Evolutionary conservation across 2,888 invertebrate genomes (phyloP).

Genomic region (Limenitis camilla): DNA sequence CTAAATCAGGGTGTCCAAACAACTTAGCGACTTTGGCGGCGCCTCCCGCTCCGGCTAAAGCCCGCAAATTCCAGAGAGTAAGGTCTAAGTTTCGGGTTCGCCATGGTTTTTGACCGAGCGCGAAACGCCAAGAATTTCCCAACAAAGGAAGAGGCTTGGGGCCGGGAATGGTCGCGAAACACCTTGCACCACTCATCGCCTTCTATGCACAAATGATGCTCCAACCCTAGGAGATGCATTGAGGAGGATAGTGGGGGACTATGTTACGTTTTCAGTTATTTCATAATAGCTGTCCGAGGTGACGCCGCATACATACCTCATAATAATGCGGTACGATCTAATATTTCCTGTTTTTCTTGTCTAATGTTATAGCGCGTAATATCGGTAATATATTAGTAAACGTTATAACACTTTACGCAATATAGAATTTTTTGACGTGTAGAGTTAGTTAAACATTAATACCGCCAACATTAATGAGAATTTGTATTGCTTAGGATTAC

Average conservation of each 20-base stretch:
- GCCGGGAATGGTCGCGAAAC: conserved; percentile 82
- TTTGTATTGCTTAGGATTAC: neutral
- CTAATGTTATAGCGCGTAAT: conserved; percentile 5
- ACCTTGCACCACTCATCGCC: conserved; percentile 62
- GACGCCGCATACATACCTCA: conserved; percentile 28
- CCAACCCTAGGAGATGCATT: conserved; percentile 44
- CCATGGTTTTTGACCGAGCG: conserved; percentile 70
- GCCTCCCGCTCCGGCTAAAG: conserved; percentile 65
- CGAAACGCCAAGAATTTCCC: conserved; percentile 88
- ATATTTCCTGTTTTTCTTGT: conserved; percentile 14
- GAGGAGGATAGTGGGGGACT: conserved; percentile 50
- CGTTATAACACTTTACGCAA: neutral
- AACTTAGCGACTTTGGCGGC: conserved; percentile 78
- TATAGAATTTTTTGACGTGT: neutral
- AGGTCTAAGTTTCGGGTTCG: conserved; percentile 71
- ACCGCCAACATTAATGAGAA: no score
- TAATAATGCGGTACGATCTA: conserved; percentile 11
- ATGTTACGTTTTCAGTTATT: conserved; percentile 58
- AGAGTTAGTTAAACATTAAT: no score
- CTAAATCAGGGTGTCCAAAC: conserved; percentile 83
- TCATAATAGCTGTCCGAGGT: conserved; percentile 51
- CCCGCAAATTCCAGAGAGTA: conserved; percentile 66
- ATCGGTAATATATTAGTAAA: neutral
- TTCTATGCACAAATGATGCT: conserved; percentile 44
- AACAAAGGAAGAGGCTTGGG: conserved; percentile 82